These are phyloP conservation scores for Octodonta nipae DNA, from an alignment of 2,888 invertebrate species.

Conservation along the genomic window DNA sequence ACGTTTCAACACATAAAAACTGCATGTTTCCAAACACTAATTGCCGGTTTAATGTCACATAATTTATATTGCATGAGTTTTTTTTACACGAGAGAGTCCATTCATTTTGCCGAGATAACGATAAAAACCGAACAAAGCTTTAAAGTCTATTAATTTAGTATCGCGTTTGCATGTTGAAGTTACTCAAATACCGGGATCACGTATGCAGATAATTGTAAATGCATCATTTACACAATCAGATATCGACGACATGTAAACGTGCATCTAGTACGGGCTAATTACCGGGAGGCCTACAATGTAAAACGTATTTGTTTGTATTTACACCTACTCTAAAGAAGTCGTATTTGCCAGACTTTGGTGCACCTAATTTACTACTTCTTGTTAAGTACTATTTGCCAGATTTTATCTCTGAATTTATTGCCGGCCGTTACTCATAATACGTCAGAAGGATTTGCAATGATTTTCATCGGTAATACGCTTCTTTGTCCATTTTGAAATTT, in stretches of 20 bases:
- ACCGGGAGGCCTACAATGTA: no score
- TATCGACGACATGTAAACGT: conserved; percentile 28
- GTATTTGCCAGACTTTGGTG: conserved; percentile 14
- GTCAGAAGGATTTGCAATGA: not conserved
- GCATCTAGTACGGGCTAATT: conserved; percentile 24
- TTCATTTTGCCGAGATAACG: no score
- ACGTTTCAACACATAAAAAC: no score
- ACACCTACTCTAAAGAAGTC: conserved; percentile 18
- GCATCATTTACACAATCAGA: conserved; percentile 31
- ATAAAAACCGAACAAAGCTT: no score
- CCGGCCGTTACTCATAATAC: conserved; percentile 6
- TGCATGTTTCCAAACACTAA: no score
- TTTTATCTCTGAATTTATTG: conserved; percentile 6
- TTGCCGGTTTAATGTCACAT: no score
- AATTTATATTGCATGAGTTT: no score
- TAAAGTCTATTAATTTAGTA: no score
- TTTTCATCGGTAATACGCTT: no score
- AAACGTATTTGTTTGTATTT: conserved; percentile 21
- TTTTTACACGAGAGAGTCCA: no score
- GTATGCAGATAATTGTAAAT: conserved; percentile 30
- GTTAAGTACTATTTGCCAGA: conserved; percentile 7
- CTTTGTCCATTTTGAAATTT: no score
- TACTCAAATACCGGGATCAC: conserved; percentile 16
- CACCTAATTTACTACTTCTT: conserved; percentile 12
- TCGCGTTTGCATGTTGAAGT: conserved; percentile 6